Percentiles rank a stretch among this genome's conserved stretches.
Evolutionary conservation across 2,888 invertebrate species (phyloP).

Genomic region (Xanthorhoe designata): DNA sequence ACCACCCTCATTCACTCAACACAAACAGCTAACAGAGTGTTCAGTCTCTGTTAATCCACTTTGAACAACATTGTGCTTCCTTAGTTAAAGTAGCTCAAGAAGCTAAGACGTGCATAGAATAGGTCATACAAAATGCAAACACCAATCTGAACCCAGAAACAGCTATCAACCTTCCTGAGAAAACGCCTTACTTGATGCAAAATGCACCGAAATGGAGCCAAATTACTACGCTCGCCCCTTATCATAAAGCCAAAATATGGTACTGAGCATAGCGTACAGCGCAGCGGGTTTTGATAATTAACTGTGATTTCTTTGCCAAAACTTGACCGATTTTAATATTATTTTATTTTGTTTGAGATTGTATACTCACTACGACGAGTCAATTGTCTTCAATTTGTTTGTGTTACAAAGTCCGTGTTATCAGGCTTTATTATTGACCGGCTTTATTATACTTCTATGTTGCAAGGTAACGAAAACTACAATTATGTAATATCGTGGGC

Average conservation of each 20-base stretch:
- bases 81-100: neutral
- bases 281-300: neutral
- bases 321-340: no score
- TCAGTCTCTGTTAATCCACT: neutral
- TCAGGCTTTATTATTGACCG: no score
- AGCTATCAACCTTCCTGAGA: slow-evolving; percentile 20
- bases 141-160: slow-evolving; percentile 21
- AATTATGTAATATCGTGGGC: no score
- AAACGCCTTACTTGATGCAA: slow-evolving; percentile 29
- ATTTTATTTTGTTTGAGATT: no score
- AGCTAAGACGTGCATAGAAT: slow-evolving; percentile 2
- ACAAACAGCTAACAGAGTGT: no score
- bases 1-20: neutral
- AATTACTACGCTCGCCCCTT: slow-evolving; percentile 30
- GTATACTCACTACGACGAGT: no score
- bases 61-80: neutral
- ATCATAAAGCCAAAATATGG: slow-evolving; percentile 13
- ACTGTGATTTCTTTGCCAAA: no score
- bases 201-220: slow-evolving; percentile 36
- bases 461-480: no score
- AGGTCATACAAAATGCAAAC: slow-evolving; percentile 26
- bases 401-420: no score
- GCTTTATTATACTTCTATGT: no score
- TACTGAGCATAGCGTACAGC: slow-evolving; percentile 6
- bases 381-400: no score